Evolutionary conservation across 2,113 vertebrate genomes (phyloP), one percentile per base, ranked within the genome.

Genomic region (Monarcha castaneiventris): DNA sequence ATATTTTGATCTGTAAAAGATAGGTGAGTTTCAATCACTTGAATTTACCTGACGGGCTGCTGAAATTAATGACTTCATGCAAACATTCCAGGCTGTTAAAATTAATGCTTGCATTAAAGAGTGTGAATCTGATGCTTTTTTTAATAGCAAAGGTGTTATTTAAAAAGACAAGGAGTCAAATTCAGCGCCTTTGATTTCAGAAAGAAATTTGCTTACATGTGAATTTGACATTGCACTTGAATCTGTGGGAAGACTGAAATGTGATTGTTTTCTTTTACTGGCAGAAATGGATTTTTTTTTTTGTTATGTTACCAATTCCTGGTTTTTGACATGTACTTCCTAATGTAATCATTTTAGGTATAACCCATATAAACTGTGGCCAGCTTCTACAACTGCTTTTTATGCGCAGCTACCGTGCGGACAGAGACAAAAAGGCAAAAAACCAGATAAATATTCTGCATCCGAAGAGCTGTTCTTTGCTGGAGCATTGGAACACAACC

Each of bases 321-420:
- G 25, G 5, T 52, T 85, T 72, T 78, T 68, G 1, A 3, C 43
- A 35, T 43, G 16, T 12, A n/a, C 29, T 66, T 68, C 16, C 20
- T 62, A 6, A 35, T 14, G 7, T 11, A 21, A 21, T 51, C 3
- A 5, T 69, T 89, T 82, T 39, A 44, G 3, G 3, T 18, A 30
- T 6, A 44, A 18, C 10, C 54, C 16, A 29, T n/a, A 35, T 5
- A 58, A 66, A 33, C 18, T 1, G 2, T 7, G 18, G 44, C 11
- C 54, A 68, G 64, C 10, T 52, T 43, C 10, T 35, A 35, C 32
- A 26, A 10, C 30, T 18, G 29, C 26, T 79, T 87, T 78, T 88
- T 33, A 14, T 5, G 3, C 33, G 10, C 14, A 21, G 22, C 51
- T 16, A 3, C 26, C 16, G 26, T 11, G 7, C 0, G 3, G 44